phyloP scores from a whole-genome alignment of 2,888 invertebrate species.

The Clepsis dumicolana region DNA sequence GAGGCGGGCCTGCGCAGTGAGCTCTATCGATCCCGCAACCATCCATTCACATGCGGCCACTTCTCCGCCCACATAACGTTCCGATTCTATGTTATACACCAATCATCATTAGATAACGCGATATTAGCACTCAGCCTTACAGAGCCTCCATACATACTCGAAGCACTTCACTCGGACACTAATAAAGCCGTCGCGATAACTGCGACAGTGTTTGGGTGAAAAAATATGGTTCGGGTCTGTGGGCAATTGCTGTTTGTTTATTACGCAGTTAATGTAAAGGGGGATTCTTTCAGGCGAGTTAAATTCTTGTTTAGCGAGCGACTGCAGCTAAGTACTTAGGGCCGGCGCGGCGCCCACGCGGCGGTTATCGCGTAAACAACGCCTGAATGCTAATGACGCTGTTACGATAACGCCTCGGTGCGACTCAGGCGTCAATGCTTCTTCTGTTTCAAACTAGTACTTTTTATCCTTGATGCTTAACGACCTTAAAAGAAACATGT shows the following conservation, averaged over 20 bases:
- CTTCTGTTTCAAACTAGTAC: conserved; percentile 20
- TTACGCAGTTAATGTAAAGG: conserved; percentile 22
- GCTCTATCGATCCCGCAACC: conserved; percentile 77
- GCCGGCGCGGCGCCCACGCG: conserved; percentile 65
- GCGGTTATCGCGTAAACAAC: conserved; percentile 67
- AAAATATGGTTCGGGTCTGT: conserved; percentile 39
- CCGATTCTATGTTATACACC: conserved; percentile 71
- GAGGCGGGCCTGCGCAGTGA: conserved; percentile 75
- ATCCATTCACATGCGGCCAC: conserved; percentile 79
- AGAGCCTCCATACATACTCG: conserved; percentile 66
- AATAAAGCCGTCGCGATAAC: conserved; percentile 60
- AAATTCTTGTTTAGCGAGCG: conserved; percentile 20
- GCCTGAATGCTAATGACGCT: conserved; percentile 78
- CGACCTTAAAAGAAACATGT: neutral
- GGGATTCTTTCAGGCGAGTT: conserved; percentile 18
- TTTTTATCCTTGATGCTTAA: conserved; percentile 24
- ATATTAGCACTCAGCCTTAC: conserved; percentile 69
- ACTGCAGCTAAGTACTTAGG: conserved; percentile 22
- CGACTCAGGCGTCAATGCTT: conserved; percentile 23
- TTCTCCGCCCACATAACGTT: conserved; percentile 77
- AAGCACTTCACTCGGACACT: conserved; percentile 66
- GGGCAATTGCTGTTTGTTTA: conserved; percentile 21
- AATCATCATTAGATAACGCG: conserved; percentile 81
- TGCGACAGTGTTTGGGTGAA: conserved; percentile 44
- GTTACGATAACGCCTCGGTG: conserved; percentile 57